phyloP scores from a whole-genome alignment of 1,140 invertebrate species.

The Calycopis cecrops region DNA sequence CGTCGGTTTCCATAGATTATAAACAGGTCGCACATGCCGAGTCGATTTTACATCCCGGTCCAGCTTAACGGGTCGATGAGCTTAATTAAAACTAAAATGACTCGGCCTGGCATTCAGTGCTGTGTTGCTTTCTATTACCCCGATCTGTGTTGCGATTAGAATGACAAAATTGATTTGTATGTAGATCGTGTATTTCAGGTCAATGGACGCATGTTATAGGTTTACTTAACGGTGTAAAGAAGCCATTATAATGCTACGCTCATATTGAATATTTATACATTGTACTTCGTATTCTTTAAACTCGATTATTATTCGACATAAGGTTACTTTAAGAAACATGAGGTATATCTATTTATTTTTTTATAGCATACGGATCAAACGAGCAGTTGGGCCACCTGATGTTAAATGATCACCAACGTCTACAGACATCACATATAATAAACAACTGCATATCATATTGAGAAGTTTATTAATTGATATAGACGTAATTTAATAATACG shows the following conservation, averaged over 20 bases:
- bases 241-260: neutral
- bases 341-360: too few species aligned
- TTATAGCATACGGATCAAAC: too few species aligned
- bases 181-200: slow-evolving; percentile 5
- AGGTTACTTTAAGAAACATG: too few species aligned
- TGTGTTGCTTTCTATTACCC: slow-evolving; percentile 28
- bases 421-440: too few species aligned
- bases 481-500: too few species aligned
- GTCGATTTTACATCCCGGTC: slow-evolving; percentile 53
- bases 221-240: neutral
- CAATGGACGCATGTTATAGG: slow-evolving; percentile 1
- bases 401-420: too few species aligned
- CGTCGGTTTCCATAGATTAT: slow-evolving; percentile 34
- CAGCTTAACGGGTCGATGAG: slow-evolving; percentile 47
- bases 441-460: too few species aligned
- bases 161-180: slow-evolving; percentile 8
- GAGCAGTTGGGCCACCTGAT: too few species aligned
- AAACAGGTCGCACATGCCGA: slow-evolving; percentile 44
- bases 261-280: slow-evolving; percentile 7
- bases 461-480: too few species aligned
- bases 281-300: too few species aligned
- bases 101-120: slow-evolving; percentile 46
- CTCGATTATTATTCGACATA: too few species aligned
- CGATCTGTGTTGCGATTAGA: slow-evolving; percentile 27
- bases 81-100: slow-evolving; percentile 70